Base-by-base conservation (phyloP, 1,140 invertebrate genomes). In the Cheumatopsyche charites region DNA sequence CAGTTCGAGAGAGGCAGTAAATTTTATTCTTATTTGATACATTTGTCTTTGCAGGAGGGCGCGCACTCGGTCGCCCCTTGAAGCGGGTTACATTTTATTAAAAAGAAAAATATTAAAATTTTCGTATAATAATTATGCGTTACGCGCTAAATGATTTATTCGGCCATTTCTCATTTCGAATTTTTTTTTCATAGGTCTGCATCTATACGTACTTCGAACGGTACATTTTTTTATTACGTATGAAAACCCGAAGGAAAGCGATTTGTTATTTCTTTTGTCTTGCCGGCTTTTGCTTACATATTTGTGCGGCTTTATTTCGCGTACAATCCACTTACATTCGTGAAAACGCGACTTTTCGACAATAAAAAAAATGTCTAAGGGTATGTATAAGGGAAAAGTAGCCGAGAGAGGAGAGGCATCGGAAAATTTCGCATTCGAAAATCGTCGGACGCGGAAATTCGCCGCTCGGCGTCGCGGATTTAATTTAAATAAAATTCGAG, bases 81-180 rank as follows among this genome's bases (percentile, higher is more conserved):
- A 25, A 13, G 19, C 11, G 55, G 19, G 55, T 58, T 21, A 23
- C 55, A 23, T 58, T 58, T 58, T 58, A 58, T 21, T 58, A 58
- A 58, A 25, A 58, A 58, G 55, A 9, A 17, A 58, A 41, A 63
- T 41, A 42, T 63, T 42, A 43, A 63, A 43, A 63, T 63, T 63
- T 63, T 63, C 26, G 4, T 43, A 43, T 42, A 9, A 63, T 43
- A 63, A 63, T 63, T 63, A 63, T 63, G 62, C 29, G 29, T 63
- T 63, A 42, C 41, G 26, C 62, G 62, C 1, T 17, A 63, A 62
- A 63, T 63, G 62, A 63, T 63, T 63, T 42, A 63, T 63, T 41
- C 15, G 4, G 62, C 62, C 29, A 63, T 63, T 63, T 63, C 42
- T 63, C 62, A 63, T 23, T 41, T 42, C 7, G 12, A 11, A 17